These are phyloP conservation scores for Oryctes rhinoceros DNA, from an alignment of 1,140 invertebrate species.

Conservation along the genomic window DNA sequence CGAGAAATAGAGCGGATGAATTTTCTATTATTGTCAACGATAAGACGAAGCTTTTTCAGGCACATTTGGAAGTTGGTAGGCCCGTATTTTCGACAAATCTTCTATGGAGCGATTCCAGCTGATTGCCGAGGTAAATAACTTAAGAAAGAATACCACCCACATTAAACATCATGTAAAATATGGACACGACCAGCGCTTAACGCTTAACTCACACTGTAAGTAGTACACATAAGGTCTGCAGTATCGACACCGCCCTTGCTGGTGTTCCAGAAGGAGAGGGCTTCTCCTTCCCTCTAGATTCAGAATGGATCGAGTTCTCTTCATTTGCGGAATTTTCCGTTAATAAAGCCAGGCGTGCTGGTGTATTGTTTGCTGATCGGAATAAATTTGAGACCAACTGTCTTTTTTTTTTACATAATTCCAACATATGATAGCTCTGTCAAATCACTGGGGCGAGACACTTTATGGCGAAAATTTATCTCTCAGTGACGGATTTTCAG, in stretches of 20 bases:
- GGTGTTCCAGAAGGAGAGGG: neutral
- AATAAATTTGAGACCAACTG: conserved; percentile 26
- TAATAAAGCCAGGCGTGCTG: conserved; percentile 26
- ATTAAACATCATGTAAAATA: too few species aligned
- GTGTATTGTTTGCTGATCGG: conserved; percentile 10
- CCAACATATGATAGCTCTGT: conserved; percentile 9
- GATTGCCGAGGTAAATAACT: too few species aligned
- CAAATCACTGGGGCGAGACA: neutral
- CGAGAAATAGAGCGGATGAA: too few species aligned
- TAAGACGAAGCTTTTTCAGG: too few species aligned
- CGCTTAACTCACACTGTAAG: neutral
- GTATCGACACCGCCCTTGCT: conserved; percentile 18
- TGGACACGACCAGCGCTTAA: too few species aligned
- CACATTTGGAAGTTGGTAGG: too few species aligned
- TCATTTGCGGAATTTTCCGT: conserved; percentile 28
- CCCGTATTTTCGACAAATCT: too few species aligned
- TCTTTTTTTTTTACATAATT: conserved; percentile 17
- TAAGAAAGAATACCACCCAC: too few species aligned
- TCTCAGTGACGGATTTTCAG: too few species aligned
- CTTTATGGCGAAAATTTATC: neutral
- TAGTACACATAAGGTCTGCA: conserved; percentile 15
- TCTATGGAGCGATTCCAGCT: too few species aligned
- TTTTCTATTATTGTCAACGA: too few species aligned
- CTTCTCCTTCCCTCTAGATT: neutral
- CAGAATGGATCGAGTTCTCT: neutral